phyloP scores from a whole-genome alignment of 2,113 vertebrate genomes.

The Hyla sarda region DNA sequence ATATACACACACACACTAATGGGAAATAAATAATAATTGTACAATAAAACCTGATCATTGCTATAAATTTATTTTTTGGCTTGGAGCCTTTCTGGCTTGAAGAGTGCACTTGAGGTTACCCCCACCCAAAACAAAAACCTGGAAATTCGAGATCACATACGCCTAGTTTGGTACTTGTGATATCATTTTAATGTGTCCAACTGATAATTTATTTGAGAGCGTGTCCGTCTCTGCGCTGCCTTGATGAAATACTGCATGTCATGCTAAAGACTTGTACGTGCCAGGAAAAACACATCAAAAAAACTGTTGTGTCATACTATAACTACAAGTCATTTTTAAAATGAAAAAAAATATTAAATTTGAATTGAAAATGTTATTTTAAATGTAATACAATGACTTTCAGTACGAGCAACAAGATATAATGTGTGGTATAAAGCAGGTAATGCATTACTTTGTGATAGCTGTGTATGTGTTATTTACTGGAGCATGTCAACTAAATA shows the following conservation, averaged over 20 bases:
- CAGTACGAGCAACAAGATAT: background rate
- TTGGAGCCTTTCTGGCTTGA: background rate
- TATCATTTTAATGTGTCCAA: constrained; percentile 32
- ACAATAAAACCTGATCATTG: background rate
- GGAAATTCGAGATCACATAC: constrained; percentile 22
- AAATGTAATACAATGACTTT: background rate
- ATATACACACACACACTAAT: too few relatives aligned
- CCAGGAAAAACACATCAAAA: constrained; percentile 9
- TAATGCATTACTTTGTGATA: background rate
- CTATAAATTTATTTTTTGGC: background rate
- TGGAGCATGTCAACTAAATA: too few relatives aligned
- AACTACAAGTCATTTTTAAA: background rate
- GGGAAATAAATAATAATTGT: background rate
- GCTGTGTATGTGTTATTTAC: too few relatives aligned
- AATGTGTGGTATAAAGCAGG: background rate
- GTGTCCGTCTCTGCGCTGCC: background rate
- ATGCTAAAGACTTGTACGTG: background rate
- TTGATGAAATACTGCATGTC: background rate
- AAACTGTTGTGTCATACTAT: background rate
- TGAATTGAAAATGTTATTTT: too few relatives aligned
- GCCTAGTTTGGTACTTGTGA: constrained; percentile 12
- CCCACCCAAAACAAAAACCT: constrained; percentile 35
- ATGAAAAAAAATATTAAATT: too few relatives aligned
- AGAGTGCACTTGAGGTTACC: background rate
- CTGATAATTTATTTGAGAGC: constrained; percentile 20